Evolutionary conservation across 2,888 invertebrate genomes (phyloP).

Genomic region (Cryptus viduatorius): DNA sequence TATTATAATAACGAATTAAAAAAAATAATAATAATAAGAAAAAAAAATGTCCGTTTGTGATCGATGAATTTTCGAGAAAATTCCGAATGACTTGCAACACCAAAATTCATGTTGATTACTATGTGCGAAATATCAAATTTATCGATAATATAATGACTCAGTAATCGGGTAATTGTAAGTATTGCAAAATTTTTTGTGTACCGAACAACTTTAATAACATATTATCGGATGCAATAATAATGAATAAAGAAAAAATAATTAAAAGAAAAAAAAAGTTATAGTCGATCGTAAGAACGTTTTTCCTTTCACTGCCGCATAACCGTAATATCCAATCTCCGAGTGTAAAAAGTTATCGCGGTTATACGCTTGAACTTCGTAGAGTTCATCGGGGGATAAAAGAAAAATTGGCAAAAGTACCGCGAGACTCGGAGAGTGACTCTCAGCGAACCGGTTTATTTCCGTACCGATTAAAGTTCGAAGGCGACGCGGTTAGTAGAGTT

Average conservation of each 20-base stretch:
- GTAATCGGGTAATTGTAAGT: background rate
- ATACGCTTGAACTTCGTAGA: slow-evolving; percentile 13
- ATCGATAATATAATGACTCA: background rate
- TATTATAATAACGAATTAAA: no score
- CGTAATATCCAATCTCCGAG: slow-evolving; percentile 6
- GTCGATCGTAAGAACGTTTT: background rate
- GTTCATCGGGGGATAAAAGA: slow-evolving; percentile 30
- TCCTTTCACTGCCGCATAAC: background rate
- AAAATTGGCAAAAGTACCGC: slow-evolving; percentile 5
- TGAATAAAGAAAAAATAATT: no score
- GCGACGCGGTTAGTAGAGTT: slow-evolving; percentile 9
- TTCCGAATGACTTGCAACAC: background rate
- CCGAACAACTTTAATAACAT: background rate
- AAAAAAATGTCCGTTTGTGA: background rate
- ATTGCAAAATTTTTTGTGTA: background rate
- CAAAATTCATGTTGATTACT: background rate
- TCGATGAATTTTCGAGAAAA: background rate
- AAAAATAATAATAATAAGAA: no score
- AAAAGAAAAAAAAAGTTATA: no score
- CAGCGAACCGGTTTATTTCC: slow-evolving; percentile 27
- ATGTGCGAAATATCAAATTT: background rate
- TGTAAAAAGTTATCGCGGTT: slow-evolving; percentile 1
- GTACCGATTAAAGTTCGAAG: slow-evolving; percentile 18
- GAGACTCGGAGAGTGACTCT: background rate
- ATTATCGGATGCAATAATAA: no score